Percentiles rank a stretch among this genome's conserved stretches.
phyloP scores from a whole-genome alignment of 2,888 invertebrate genomes.

The Scrobipalpa atriplicella region DNA sequence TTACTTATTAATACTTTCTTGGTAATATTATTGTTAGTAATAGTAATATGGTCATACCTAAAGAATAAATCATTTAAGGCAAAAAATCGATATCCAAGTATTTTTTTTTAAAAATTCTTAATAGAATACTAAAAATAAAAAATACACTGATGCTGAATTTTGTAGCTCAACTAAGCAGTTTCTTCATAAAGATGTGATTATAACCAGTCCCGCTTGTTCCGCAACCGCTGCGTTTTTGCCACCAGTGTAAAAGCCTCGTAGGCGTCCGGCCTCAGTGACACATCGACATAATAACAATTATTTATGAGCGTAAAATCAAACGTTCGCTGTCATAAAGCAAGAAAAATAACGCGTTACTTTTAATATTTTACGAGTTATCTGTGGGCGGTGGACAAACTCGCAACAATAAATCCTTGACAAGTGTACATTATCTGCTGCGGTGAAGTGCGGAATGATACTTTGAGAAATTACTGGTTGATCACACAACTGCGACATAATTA shows the following conservation, averaged over 20 bases:
- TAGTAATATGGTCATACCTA: too few relatives aligned
- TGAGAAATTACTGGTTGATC: slow-evolving; percentile 14
- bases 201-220: not conserved
- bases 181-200: too few relatives aligned
- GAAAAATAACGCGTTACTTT: slow-evolving; percentile 53
- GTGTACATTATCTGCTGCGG: slow-evolving; percentile 6
- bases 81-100: too few relatives aligned
- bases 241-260: slow-evolving; percentile 25
- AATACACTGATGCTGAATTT: not conserved
- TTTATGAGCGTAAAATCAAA: slow-evolving; percentile 54
- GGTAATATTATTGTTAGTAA: not conserved
- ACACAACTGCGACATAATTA: not conserved
- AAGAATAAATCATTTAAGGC: too few relatives aligned
- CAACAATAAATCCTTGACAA: slow-evolving; percentile 40
- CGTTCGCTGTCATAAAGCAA: slow-evolving; percentile 53
- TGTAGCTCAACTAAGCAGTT: too few relatives aligned
- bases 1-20: not conserved
- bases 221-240: slow-evolving; percentile 19
- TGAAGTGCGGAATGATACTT: slow-evolving; percentile 8
- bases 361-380: slow-evolving; percentile 44
- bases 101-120: too few relatives aligned
- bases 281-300: slow-evolving; percentile 49
- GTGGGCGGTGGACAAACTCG: slow-evolving; percentile 39
- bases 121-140: too few relatives aligned
- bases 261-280: slow-evolving; percentile 36